A percentile compares a stretch with the other conserved stretches of the same genome.
Evolutionary conservation across 2,888 invertebrate species (phyloP).

Genomic region (Coecobrya sp.): DNA sequence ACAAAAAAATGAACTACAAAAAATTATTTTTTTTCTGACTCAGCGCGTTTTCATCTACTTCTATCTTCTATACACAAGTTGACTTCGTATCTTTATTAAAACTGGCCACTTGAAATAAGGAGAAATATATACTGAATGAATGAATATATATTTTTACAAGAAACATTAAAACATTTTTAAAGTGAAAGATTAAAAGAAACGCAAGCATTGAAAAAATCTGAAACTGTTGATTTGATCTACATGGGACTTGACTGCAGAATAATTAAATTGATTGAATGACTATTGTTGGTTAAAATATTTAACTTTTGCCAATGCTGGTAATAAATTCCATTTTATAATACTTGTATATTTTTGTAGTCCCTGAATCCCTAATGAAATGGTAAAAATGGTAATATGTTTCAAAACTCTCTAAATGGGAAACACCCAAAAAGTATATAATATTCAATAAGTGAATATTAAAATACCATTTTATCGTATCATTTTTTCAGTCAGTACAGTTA

Average conservation of each 20-base stretch:
- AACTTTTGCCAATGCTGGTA: too few species aligned
- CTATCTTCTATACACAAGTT: conserved; percentile 25
- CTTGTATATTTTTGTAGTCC: too few species aligned
- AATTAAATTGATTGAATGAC: too few species aligned
- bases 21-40: too few species aligned
- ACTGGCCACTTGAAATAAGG: conserved; percentile 59
- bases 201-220: not conserved
- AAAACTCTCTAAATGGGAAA: not conserved
- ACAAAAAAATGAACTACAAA: not conserved
- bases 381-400: not conserved
- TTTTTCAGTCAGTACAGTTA: conserved; percentile 22
- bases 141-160: not conserved
- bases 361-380: too few species aligned
- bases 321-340: too few species aligned
- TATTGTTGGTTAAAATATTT: too few species aligned
- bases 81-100: conserved; percentile 50
- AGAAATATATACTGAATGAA: conserved; percentile 19
- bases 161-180: not conserved
- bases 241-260: not conserved
- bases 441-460: conserved; percentile 3
- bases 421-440: conserved; percentile 19
- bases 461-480: conserved; percentile 41
- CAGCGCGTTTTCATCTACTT: not conserved
- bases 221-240: not conserved
- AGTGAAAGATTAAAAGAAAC: not conserved